Base-by-base conservation (phyloP, 2,888 invertebrate genomes). In the Leptinotarsa tumamoca region DNA sequence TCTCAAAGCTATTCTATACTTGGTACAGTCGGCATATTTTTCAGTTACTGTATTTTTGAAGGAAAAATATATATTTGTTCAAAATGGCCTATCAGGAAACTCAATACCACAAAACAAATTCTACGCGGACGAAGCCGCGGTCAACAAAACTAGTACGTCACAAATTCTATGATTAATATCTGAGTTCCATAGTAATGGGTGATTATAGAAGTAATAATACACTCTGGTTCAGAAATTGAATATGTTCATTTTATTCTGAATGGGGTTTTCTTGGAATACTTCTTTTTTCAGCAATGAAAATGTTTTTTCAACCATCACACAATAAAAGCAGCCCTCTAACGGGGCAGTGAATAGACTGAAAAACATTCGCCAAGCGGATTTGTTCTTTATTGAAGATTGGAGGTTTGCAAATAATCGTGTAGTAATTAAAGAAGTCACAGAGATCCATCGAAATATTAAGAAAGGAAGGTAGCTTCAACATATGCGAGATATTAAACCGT, bases 381-480 rank as follows among this genome's bases (percentile, higher is more conserved):
- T 63, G 23, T 68, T 63, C 52, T 73, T 68, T 68, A 68, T 68
- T 56, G 68, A 52, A 68, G 68, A 63, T 73, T 73, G 61, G 68
- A 52, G 67, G 49, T 54, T 72, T 33, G 63, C 33, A 63, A 63
- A 23, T 58, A 58, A 63, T 33, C n/a, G 63, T 43, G 7, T 43
- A 43, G 33, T 63, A 43, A 63, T 63, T 27, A 33, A 33, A 21
- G 33, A 18, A 58, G 17, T 33, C 27, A 27, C 17, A 17, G 7
- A 43, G 13, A 43, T n/a, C n/a, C 33, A 63, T 63, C 43, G 63
- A 63, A 7, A n/a, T n/a, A 27, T 10, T n/a, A 7, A 13, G 43
- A 58, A 1, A n/a, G 58, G 58, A 58, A 18, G 4, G 23, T 10
- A 0, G 13, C 15, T 52, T 13, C 17, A 15, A 52, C 43, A 43